Evolutionary conservation across 2,797 vertebrate genomes (phyloP).

Genomic region (Scolopax rusticola): DNA sequence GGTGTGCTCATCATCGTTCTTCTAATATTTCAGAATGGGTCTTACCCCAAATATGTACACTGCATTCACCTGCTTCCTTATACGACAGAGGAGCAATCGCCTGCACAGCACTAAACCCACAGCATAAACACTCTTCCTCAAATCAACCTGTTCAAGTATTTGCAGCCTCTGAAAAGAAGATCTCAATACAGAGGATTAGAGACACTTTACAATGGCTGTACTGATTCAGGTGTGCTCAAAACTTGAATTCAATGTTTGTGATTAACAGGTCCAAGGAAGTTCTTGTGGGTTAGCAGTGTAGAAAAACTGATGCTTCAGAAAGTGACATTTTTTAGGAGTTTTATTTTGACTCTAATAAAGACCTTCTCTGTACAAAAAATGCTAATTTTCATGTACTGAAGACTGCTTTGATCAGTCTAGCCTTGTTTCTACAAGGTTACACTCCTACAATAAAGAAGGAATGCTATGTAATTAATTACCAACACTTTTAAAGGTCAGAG

Average conservation of each 20-base stretch:
- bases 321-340: neutral
- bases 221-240: conserved; percentile 23
- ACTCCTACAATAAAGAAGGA: neutral
- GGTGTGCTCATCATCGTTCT: neutral
- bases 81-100: neutral
- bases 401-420: neutral
- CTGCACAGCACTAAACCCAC: neutral
- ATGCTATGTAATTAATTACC: conserved; percentile 23
- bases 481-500: conserved; percentile 41
- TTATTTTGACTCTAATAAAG: neutral
- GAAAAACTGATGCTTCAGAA: neutral
- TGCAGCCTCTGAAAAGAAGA: neutral
- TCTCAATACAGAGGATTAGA: neutral
- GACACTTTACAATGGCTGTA: neutral
- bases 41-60: neutral
- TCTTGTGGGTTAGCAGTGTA: neutral
- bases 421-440: neutral
- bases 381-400: neutral
- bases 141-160: neutral
- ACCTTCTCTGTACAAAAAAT: neutral
- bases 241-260: neutral
- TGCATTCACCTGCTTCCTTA: neutral
- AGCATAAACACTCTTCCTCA: neutral
- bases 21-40: neutral
- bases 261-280: neutral